Evolutionary conservation across 2,888 invertebrate genomes (phyloP), one percentile per base, ranked within the genome.

Genomic region (Trimorus sp.): DNA sequence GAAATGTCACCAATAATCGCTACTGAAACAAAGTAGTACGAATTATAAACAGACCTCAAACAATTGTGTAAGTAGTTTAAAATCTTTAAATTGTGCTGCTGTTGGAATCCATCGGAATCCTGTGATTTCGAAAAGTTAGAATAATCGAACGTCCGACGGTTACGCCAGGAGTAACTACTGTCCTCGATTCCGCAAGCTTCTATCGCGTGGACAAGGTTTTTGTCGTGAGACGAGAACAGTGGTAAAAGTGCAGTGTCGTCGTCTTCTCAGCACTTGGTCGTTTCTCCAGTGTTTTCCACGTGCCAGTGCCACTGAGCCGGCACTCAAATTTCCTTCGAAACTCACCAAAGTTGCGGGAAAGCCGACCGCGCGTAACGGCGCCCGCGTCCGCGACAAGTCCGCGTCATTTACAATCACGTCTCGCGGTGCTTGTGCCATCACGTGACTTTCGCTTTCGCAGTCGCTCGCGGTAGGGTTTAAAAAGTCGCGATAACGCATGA

Each of bases 161-260:
- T 16, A 54, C 48, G 70, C 71, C 77, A 60, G 66, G 62, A 80
- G 76, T 71, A 26, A 83, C 80, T 69, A 60, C 74, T 83, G 85
- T 81, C 79, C 84, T 77, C 78, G 69, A 85, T 84, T 82, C 76
- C 74, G 62, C 45, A 26, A 49, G 62, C 63, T 77, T 79, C 84
- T 66, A 77, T 82, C 78, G 66, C 69, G 62, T 51, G 53, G 71
- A 73, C 82, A 69, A 73, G 65, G 77, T 81, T 85, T 62, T 84
- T 62, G 42, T 42, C 42, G 71, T 63, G 75, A 63, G 59, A 63
- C 59, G 65, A 77, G 79, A 71, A 75, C 68, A 60, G 53, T 40
- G 69, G 74, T 82, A 83, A 85, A 82, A 79, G 79, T 82, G 78
- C 82, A 76, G 42, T 40, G 70, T 48, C 66, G 70, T 48, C 66